phyloP scores from a whole-genome alignment of 2,888 invertebrate species.

The Caenorhabditis japonica region DNA sequence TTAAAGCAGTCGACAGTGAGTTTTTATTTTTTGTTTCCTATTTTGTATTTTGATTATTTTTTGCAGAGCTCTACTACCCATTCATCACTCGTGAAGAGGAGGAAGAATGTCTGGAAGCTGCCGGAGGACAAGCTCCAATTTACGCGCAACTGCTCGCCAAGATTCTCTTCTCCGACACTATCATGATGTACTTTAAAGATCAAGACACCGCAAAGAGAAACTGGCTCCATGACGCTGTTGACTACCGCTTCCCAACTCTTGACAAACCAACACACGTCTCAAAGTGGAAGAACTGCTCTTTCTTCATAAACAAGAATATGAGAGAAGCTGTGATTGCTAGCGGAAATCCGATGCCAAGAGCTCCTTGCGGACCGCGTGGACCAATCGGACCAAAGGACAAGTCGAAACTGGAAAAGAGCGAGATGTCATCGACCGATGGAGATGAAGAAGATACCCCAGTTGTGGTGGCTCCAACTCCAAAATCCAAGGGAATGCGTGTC shows the following conservation, averaged over 20 bases:
- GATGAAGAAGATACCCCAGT: not conserved
- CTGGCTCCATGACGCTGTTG: slow-evolving; percentile 68
- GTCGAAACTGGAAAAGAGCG: slow-evolving; percentile 3
- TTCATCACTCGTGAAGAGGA: slow-evolving; percentile 57
- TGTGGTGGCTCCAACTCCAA: slow-evolving; percentile 8
- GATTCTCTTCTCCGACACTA: slow-evolving; percentile 58
- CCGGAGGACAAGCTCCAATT: slow-evolving; percentile 54
- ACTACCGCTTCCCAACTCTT: slow-evolving; percentile 64
- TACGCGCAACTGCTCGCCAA: slow-evolving; percentile 64
- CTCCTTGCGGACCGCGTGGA: slow-evolving; percentile 38
- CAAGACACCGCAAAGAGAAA: slow-evolving; percentile 63
- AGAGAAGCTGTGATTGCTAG: slow-evolving; percentile 44
- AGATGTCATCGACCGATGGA: not conserved
- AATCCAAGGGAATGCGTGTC: slow-evolving; percentile 2
- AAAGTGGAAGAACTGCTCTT: slow-evolving; percentile 69
- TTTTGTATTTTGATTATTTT: too few relatives aligned
- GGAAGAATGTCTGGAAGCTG: slow-evolving; percentile 51
- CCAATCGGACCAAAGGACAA: slow-evolving; percentile 44
- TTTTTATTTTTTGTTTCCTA: not conserved
- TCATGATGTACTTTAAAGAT: slow-evolving; percentile 68
- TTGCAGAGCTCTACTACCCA: slow-evolving; percentile 55
- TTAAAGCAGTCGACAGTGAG: slow-evolving; percentile 37
- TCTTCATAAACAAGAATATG: slow-evolving; percentile 66
- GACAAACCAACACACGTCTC: slow-evolving; percentile 59
- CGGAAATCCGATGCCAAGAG: slow-evolving; percentile 43